These are phyloP conservation scores for Numenius arquata DNA, from an alignment of 2,113 vertebrate genomes.

Conservation along the genomic window DNA sequence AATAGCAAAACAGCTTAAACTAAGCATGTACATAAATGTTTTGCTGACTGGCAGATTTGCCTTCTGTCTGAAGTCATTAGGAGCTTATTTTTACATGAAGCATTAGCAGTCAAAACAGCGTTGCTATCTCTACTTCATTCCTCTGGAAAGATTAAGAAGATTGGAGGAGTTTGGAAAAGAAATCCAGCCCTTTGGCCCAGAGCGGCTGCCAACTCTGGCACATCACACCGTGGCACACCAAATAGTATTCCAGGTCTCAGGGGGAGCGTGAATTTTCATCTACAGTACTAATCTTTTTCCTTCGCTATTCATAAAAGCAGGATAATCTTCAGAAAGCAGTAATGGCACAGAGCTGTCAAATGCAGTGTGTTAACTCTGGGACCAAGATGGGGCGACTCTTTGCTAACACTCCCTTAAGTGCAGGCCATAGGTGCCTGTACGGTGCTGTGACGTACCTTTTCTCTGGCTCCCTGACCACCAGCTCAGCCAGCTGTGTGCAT, in stretches of 20 bases:
- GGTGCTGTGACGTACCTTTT: fast-evolving
- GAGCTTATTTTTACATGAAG: slow-evolving; percentile 15
- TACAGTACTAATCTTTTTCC: neutral
- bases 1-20: neutral
- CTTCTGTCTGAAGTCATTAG: neutral
- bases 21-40: neutral
- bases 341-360: neutral
- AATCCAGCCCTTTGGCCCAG: neutral
- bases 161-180: neutral
- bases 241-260: neutral
- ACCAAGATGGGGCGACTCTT: neutral
- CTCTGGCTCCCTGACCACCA: fast-evolving
- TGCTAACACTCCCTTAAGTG: fast-evolving
- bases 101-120: slow-evolving; percentile 11
- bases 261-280: neutral
- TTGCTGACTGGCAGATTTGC: slow-evolving; percentile 25
- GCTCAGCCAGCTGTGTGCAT: fast-evolving
- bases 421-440: fast-evolving
- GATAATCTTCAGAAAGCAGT: neutral
- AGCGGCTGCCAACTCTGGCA: neutral
- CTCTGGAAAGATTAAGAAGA: neutral
- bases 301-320: neutral
- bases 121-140: slow-evolving; percentile 25
- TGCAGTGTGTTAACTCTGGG: neutral
- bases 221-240: neutral